A percentile compares a stretch with the other conserved stretches of the same genome.
phyloP scores from a whole-genome alignment of 2,797 vertebrate genomes.

The Helicolenus hilgendorfi region DNA sequence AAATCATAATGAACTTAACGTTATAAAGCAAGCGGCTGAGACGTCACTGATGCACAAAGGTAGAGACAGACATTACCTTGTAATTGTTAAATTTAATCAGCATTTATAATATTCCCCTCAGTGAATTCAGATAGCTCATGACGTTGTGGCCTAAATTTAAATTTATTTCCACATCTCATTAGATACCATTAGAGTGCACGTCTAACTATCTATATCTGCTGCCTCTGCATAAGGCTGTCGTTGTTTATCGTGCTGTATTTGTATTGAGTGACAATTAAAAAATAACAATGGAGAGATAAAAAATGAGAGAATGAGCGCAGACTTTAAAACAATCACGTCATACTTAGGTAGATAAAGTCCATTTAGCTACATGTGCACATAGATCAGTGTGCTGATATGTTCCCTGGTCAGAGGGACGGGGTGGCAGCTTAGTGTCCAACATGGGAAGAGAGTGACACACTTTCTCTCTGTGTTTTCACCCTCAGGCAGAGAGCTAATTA shows the following conservation, averaged over 20 bases:
- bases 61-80: slow-evolving; percentile 46
- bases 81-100: slow-evolving; percentile 77
- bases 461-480: slow-evolving; percentile 81
- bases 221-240: neutral
- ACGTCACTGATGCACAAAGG: slow-evolving; percentile 60
- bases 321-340: slow-evolving; percentile 11
- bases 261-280: slow-evolving; percentile 21
- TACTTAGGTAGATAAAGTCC: slow-evolving; percentile 12
- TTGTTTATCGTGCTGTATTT: neutral
- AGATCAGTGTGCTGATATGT: slow-evolving; percentile 25
- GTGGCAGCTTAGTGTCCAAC: slow-evolving; percentile 75
- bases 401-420: slow-evolving; percentile 57
- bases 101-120: slow-evolving; percentile 69
- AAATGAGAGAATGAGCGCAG: neutral
- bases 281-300: slow-evolving; percentile 1
- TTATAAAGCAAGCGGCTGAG: slow-evolving; percentile 24
- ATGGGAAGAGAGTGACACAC: slow-evolving; percentile 84
- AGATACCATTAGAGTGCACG: slow-evolving; percentile 31
- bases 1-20: slow-evolving; percentile 65
- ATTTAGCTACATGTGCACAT: slow-evolving; percentile 9
- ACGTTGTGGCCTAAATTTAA: slow-evolving; percentile 57
- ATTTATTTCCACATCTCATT: slow-evolving; percentile 56
- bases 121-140: slow-evolving; percentile 51
- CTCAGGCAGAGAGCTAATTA: slow-evolving; percentile 86
- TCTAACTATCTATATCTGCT: slow-evolving; percentile 26